Conservation (phyloP, 2,888 invertebrate genomes). For the Rhodophaea formosa region DNA sequence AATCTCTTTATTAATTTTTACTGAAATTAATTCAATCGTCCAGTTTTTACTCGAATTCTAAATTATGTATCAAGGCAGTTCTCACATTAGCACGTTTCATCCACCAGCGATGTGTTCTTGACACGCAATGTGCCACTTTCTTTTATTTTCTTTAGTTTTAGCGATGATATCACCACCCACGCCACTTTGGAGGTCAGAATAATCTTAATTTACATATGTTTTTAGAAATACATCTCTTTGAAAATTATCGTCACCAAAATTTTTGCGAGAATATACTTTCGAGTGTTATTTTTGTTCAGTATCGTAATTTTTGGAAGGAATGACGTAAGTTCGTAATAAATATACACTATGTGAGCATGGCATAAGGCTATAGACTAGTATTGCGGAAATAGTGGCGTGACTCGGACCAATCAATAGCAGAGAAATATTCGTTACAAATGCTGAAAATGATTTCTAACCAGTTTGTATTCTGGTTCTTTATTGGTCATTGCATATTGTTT, state of each 20-base stretch:
- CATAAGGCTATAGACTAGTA: background rate
- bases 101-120: conserved; percentile 36
- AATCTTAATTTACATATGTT: background rate
- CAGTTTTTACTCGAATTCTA: background rate
- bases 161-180: conserved; percentile 2
- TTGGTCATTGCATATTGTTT: no score
- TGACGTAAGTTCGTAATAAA: no score
- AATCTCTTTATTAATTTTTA: background rate
- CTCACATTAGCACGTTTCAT: conserved; percentile 42
- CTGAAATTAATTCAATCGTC: background rate
- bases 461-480: no score
- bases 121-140: conserved; percentile 54
- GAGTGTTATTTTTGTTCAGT: no score
- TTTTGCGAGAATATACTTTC: no score
- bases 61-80: conserved; percentile 42
- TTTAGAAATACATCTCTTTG: background rate
- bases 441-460: no score
- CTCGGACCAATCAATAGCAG: background rate
- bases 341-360: no score
- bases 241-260: background rate
- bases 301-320: no score
- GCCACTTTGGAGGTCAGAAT: background rate
- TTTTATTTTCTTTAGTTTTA: conserved; percentile 36
- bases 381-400: background rate
- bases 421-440: no score